Base-by-base conservation (phyloP, 2,113 vertebrate genomes). In the Mystacornis crossleyi region DNA sequence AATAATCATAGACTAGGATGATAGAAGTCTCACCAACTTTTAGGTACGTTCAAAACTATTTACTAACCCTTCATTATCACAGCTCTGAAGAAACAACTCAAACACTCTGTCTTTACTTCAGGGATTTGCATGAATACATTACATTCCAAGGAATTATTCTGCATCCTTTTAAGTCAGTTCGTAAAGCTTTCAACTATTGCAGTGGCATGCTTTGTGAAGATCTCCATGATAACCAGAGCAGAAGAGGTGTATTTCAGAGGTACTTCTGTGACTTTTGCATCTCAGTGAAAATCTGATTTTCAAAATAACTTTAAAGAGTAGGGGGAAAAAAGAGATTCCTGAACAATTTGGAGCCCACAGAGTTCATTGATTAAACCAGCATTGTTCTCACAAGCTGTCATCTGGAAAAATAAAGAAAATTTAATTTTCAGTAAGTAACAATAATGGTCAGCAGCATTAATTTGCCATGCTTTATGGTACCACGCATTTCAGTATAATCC, bases 291-390 rank as follows among this genome's bases (percentile, higher is more conserved):
- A 67, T 64, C 29, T 34, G 7, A 21, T 71, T 92, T 92, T 74
- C 70, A 85, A 79, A 85, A 70, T 24, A 61, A 31, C 13, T 69
- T 55, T 40, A 50, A 67, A 61, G 10, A 66, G 6, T 6, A 10
- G 6, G 16, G 5, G 1, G 2, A 4, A 23, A 36, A 25, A 29
- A n/a, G 0, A 42, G 7, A 64, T 29, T 13, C 3, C 10, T 26
- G 43, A 67, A 72, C 3, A 51, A n/a, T 42, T 45, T 84, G n/a
- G 73, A 81, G 23, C 5, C 42, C 2, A 0, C 2, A 0, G 40
- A 67, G 3, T 29, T 69, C 17, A 73, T 55, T 89, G 57, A 45
- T 77, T 77, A 61, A 93, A 89, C 2, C 11, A 65, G 6, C 61
- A 78, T 9, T 48, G 3, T 51, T 83, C 28, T 54, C 24, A 43